Percentiles rank a stretch among this genome's conserved stretches.
Conservation (phyloP, 2,797 vertebrate species). For the Cercopithecus mitis region DNA sequence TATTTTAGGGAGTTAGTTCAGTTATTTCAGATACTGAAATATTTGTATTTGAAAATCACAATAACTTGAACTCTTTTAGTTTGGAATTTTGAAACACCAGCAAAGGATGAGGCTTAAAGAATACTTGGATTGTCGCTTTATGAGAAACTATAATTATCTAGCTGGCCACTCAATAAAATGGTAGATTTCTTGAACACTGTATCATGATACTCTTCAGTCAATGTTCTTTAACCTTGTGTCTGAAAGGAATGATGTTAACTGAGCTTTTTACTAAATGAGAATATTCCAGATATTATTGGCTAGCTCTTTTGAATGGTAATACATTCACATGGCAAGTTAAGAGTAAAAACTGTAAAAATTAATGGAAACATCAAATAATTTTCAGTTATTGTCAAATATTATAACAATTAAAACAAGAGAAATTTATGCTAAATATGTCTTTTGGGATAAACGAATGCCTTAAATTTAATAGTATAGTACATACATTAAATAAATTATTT, state of each 20-base stretch:
- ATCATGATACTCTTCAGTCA: not conserved
- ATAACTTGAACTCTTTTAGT: not conserved
- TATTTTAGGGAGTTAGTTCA: not conserved
- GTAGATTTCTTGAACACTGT: not conserved
- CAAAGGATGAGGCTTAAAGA: not conserved
- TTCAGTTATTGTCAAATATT: not conserved
- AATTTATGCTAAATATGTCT: not conserved
- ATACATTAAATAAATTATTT: not conserved
- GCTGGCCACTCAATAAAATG: not conserved
- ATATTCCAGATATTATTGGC: not conserved
- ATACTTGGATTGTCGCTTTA: not conserved
- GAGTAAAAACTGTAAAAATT: not conserved
- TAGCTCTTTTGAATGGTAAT: not conserved
- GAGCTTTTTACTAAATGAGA: not conserved
- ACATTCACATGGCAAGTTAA: not conserved
- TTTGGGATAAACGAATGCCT: not conserved
- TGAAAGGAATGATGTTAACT: not conserved
- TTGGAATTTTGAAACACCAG: conserved; percentile 2
- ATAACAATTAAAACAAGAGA: not conserved
- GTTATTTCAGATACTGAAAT: not conserved
- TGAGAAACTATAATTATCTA: not conserved
- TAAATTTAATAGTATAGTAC: not conserved
- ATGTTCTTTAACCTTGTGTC: not conserved
- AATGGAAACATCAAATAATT: not conserved
- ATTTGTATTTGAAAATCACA: conserved; percentile 1